A percentile compares a stretch with the other conserved stretches of the same genome.
Evolutionary conservation across 2,113 vertebrate species (phyloP).

Genomic region (Mesitornis unicolor): DNA sequence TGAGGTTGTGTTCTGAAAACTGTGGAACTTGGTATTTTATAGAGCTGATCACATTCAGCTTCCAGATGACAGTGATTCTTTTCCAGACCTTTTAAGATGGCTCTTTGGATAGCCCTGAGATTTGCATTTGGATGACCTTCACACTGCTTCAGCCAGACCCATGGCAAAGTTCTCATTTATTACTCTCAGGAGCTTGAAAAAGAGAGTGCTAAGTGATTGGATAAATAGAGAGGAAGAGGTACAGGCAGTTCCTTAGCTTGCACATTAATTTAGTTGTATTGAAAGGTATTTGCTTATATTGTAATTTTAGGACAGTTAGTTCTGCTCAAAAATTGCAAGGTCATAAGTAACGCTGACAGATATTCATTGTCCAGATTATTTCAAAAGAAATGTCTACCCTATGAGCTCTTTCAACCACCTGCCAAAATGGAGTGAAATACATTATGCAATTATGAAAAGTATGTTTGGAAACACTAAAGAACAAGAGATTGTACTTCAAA

Average conservation of each 20-base stretch:
- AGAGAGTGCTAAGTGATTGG: background rate
- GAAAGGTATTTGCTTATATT: slow-evolving; percentile 39
- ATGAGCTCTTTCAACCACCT: background rate
- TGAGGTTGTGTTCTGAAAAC: background rate
- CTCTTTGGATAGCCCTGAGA: background rate
- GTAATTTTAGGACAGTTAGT: slow-evolving; percentile 33
- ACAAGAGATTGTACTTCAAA: background rate
- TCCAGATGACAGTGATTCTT: background rate
- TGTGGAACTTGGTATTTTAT: background rate
- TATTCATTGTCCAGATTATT: slow-evolving; percentile 8
- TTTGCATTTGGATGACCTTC: slow-evolving; percentile 7
- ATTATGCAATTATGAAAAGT: background rate
- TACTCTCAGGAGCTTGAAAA: slow-evolving; percentile 11
- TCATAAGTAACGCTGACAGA: slow-evolving; percentile 26
- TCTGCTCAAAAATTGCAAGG: slow-evolving; percentile 21
- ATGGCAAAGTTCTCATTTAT: slow-evolving; percentile 35
- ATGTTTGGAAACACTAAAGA: slow-evolving; percentile 5
- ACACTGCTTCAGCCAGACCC: background rate
- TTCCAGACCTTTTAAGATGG: slow-evolving; percentile 12
- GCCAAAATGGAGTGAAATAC: background rate
- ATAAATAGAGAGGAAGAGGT: slow-evolving; percentile 10
- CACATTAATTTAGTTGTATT: slow-evolving; percentile 37
- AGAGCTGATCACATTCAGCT: background rate
- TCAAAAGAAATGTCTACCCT: background rate
- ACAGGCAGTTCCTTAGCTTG: slow-evolving; percentile 20